Percentiles rank a stretch among this genome's conserved stretches.
Conservation (phyloP, 1,140 invertebrate genomes). For the Cataglyphis hispanica region DNA sequence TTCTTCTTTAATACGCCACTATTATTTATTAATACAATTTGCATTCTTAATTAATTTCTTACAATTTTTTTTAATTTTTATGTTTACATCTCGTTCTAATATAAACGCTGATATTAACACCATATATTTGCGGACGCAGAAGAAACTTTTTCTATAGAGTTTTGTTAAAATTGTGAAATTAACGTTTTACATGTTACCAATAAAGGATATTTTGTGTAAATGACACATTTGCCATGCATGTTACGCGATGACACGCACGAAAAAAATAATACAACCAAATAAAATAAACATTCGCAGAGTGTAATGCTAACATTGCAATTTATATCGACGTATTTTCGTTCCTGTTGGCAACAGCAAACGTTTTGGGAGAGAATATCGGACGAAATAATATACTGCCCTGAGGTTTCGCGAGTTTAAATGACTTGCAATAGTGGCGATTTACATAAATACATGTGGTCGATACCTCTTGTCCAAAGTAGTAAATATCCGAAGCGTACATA, state of each 20-base stretch:
- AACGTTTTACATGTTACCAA: background rate
- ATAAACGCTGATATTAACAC: background rate
- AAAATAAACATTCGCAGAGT: constrained; percentile 5
- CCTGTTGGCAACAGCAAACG: background rate
- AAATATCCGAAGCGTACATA: constrained; percentile 15
- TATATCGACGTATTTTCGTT: constrained; percentile 45
- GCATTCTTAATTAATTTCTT: background rate
- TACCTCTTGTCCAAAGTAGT: constrained; percentile 13
- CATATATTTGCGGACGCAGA: background rate
- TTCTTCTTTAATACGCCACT: background rate
- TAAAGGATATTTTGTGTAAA: background rate
- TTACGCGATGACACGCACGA: background rate
- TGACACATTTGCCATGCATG: constrained; percentile 25
- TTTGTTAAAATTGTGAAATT: constrained; percentile 4
- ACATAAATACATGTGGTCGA: constrained; percentile 12
- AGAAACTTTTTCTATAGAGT: background rate
- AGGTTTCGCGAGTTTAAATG: constrained; percentile 23
- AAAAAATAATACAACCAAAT: constrained; percentile 17
- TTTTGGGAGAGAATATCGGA: background rate
- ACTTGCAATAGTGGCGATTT: background rate
- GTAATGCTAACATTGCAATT: background rate
- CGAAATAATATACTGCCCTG: constrained; percentile 17
- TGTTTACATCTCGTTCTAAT: background rate
- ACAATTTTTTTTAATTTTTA: background rate
- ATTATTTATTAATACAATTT: background rate